These are phyloP conservation scores for Sinotaia quadrata DNA, from an alignment of 2,888 invertebrate species.

Conservation along the genomic window DNA sequence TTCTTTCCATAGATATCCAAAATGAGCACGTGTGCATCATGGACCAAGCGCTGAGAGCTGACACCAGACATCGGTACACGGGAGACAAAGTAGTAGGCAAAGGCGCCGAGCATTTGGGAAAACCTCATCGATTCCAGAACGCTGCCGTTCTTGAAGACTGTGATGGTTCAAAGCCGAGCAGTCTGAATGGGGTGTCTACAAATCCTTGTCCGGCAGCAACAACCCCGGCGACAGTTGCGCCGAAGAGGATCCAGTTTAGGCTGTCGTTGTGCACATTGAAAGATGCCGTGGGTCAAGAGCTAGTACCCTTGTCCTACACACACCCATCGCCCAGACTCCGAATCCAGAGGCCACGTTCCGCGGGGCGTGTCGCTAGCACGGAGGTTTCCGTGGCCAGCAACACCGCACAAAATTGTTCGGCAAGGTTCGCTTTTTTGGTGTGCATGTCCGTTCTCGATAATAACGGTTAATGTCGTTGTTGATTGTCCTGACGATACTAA, in stretches of 20 bases:
- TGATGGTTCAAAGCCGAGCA: neutral
- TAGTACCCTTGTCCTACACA: constrained; percentile 41
- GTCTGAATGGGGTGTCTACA: neutral
- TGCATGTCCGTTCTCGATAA: too few species aligned
- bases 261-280: constrained; percentile 23
- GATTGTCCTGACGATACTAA: too few species aligned
- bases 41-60: constrained; percentile 54
- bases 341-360: constrained; percentile 39
- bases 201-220: neutral
- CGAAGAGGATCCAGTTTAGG: constrained; percentile 11
- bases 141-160: neutral
- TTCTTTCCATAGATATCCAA: constrained; percentile 48
- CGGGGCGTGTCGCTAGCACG: constrained; percentile 42
- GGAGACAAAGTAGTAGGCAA: neutral
- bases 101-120: neutral
- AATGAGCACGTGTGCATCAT: constrained; percentile 58
- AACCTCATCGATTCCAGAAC: neutral
- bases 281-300: constrained; percentile 41
- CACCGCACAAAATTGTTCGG: neutral
- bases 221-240: neutral
- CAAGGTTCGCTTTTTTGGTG: too few species aligned
- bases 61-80: constrained; percentile 41
- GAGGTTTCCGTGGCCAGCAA: constrained; percentile 45
- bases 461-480: too few species aligned
- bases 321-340: constrained; percentile 38